These are phyloP conservation scores for Cossypha niveicapilla DNA, from an alignment of 2,797 vertebrate genomes.

Conservation along the genomic window DNA sequence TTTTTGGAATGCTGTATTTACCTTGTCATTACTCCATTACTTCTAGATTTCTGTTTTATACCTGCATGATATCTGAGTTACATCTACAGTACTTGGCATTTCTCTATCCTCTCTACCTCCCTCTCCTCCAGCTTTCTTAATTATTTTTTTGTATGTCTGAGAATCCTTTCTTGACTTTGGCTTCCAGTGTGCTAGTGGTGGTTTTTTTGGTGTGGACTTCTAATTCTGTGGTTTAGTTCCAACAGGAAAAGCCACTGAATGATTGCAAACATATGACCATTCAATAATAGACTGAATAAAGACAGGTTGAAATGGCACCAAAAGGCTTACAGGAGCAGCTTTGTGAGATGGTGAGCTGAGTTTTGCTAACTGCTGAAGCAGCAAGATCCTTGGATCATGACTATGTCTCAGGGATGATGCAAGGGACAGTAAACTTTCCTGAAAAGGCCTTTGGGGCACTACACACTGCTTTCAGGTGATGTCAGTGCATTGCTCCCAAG, in stretches of 20 bases:
- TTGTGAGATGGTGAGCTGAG: neutral
- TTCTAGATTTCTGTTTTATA: neutral
- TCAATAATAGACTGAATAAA: neutral
- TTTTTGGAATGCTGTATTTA: neutral
- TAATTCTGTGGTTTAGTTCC: neutral
- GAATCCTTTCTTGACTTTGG: neutral
- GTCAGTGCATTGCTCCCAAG: neutral
- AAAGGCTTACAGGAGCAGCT: neutral
- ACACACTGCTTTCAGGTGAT: neutral
- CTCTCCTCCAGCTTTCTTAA: neutral
- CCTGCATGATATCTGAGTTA: neutral
- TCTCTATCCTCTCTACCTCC: neutral
- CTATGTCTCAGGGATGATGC: accelerated
- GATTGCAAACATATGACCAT: neutral
- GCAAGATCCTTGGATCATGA: neutral
- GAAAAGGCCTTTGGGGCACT: neutral
- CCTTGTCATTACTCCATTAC: neutral
- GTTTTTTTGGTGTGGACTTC: neutral
- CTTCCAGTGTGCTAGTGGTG: neutral
- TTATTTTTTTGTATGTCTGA: neutral
- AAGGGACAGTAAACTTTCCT: neutral
- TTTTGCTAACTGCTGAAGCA: neutral
- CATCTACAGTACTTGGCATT: neutral
- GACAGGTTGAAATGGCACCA: neutral
- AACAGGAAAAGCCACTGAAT: neutral